Evolutionary conservation across 2,888 invertebrate genomes (phyloP).

Genomic region (Microctonus brassicae): DNA sequence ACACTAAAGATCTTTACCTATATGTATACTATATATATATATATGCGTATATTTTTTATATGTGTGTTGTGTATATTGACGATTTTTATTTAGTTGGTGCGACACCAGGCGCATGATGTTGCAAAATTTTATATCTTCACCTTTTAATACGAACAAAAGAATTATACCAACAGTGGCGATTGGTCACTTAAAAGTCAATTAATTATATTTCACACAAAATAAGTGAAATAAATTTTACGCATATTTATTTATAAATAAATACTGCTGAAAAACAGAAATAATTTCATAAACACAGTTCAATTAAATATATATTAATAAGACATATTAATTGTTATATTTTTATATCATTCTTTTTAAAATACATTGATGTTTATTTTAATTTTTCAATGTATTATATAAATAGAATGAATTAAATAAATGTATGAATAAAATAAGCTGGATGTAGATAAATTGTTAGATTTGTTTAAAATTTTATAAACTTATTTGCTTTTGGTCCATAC

Average conservation of each 20-base stretch:
- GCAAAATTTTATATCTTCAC: conserved; percentile 53
- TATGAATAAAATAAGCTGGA: too few species aligned
- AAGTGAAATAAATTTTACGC: neutral
- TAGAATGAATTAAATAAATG: too few species aligned
- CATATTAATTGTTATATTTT: too few species aligned
- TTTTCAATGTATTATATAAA: too few species aligned
- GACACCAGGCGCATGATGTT: conserved; percentile 50
- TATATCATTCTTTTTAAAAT: too few species aligned
- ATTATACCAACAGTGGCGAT: conserved; percentile 50
- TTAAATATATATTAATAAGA: too few species aligned
- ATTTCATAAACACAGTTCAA: neutral
- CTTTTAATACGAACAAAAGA: conserved; percentile 27
- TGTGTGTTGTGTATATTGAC: neutral
- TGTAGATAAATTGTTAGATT: too few species aligned
- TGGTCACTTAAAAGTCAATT: conserved; percentile 68
- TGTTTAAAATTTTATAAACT: too few species aligned
- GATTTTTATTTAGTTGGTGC: conserved; percentile 45
- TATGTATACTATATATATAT: neutral
- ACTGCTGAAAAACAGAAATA: neutral
- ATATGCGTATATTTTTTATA: neutral
- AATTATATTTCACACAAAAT: conserved; percentile 50
- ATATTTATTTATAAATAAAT: neutral
- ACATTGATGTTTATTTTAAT: too few species aligned
- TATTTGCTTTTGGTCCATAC: neutral
- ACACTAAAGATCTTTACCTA: neutral